A percentile compares a stretch with the other conserved stretches of the same genome.
These are phyloP conservation scores for Brachionus angularis DNA, from an alignment of 1,140 invertebrate genomes.

Conservation along the genomic window DNA sequence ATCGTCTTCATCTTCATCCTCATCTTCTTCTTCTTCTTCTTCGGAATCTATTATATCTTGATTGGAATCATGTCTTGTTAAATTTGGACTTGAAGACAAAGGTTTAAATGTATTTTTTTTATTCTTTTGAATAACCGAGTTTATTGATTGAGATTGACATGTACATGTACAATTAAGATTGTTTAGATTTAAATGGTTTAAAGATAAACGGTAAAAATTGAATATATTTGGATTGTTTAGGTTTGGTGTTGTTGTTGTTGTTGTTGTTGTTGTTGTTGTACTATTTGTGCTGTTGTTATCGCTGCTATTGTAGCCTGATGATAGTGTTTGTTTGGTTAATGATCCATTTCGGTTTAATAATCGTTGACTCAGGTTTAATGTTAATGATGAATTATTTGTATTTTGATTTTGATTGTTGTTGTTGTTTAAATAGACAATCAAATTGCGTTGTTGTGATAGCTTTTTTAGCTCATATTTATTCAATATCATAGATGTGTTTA, in stretches of 20 bases:
- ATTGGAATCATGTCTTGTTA: no score
- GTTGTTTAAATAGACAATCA: slow-evolving; percentile 13
- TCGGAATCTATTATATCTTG: no score
- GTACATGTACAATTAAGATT: background rate
- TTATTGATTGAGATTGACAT: no score
- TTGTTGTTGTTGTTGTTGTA: background rate
- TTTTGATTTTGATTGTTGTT: no score
- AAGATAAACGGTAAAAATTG: slow-evolving; percentile 12
- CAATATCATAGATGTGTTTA: slow-evolving; percentile 30
- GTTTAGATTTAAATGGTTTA: slow-evolving; percentile 17
- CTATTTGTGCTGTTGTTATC: slow-evolving; percentile 3
- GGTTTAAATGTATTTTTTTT: no score
- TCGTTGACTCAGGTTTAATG: background rate
- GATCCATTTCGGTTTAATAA: background rate
- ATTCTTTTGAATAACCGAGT: no score
- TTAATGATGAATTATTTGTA: background rate
- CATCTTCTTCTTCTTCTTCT: background rate
- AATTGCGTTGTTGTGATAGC: slow-evolving; percentile 12
- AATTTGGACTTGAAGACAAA: no score
- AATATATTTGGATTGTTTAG: background rate
- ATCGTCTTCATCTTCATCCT: no score
- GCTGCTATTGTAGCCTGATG: slow-evolving; percentile 27
- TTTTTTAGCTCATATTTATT: slow-evolving; percentile 39
- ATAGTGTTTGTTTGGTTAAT: background rate
- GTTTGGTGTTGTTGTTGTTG: background rate